Evolutionary conservation across 2,113 vertebrate genomes (phyloP).

Genomic region (Colossoma macropomum): DNA sequence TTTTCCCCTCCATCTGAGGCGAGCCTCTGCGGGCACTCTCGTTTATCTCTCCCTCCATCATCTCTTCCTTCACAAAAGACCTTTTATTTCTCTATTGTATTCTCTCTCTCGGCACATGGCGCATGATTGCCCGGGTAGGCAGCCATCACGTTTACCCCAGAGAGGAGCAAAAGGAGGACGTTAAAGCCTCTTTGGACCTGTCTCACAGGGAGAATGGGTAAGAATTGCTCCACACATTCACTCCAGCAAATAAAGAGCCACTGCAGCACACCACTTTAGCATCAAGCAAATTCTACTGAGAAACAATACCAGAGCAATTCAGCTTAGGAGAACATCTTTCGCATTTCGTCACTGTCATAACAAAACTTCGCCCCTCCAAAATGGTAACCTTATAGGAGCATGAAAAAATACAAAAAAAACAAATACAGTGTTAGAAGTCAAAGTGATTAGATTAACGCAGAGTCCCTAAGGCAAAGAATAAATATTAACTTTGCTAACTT

Average conservation of each 20-base stretch:
- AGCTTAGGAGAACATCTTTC: slow-evolving; percentile 9
- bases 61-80: slow-evolving; percentile 61
- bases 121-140: slow-evolving; percentile 59
- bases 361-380: slow-evolving; percentile 12
- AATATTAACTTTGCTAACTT: no score
- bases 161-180: slow-evolving; percentile 39
- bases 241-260: slow-evolving; percentile 15
- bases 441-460: neutral
- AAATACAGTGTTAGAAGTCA: neutral
- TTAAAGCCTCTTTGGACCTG: slow-evolving; percentile 86
- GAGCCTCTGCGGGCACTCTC: slow-evolving; percentile 79
- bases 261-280: slow-evolving; percentile 18
- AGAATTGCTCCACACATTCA: slow-evolving; percentile 82
- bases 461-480: neutral
- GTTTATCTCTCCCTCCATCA: slow-evolving; percentile 87
- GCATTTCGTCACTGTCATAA: neutral
- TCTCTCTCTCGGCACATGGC: slow-evolving; percentile 54
- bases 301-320: slow-evolving; percentile 30
- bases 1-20: slow-evolving; percentile 81
- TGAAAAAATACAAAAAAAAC: neutral
- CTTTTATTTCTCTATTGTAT: slow-evolving; percentile 61
- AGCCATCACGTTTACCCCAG: slow-evolving; percentile 43
- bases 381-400: neutral
- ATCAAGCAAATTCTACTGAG: neutral
- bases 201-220: slow-evolving; percentile 91